Base-by-base conservation (phyloP, 2,888 invertebrate species). In the Synergus laeviventris region DNA sequence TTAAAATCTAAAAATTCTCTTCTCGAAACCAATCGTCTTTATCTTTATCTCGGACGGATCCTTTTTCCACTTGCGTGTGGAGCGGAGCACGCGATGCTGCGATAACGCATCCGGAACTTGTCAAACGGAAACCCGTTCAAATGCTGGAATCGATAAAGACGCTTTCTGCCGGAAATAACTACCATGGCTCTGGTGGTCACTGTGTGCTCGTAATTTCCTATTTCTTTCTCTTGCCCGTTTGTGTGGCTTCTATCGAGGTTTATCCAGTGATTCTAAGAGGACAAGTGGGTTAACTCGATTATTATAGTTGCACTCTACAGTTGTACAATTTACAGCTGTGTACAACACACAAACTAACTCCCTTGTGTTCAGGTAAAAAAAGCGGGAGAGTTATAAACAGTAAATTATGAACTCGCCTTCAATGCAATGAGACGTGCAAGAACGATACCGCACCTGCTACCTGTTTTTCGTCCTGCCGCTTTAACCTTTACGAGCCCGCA, bases 371-470 rank as follows among this genome's bases (percentile, higher is more conserved):
- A 12, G 12, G 21, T 39, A 7, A 38, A 21, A 21, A 39, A n/a
- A 11, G 16, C 2, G 16, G 16, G 16, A n/a, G 7, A 16, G n/a
- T 5, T 14, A 49, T 42, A 49, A 49, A 16, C 49, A 70, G 24
- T 49, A 70, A 70, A 70, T 70, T 49, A 70, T 70, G 70, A 70
- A 45, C 49, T 14, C 49, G 31, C 2, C 45, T 49, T 70, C 49
- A 70, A 66, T 66, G 66, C 24, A 21, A 38, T 62, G 62, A 38
- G 36, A 62, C 62, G 36, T 36, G n/a, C 11, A 31, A 62, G 24
- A 70, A 70, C 49, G 49, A 45, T 70, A 64, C 64, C 24, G 45
- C 70, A 70, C 70, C 70, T 70, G 70, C 70, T 70, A 49, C 70
- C 70, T 70, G 70, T 70, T 70, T 70, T 70, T 70, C 31, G 49